Evolutionary conservation across 2,888 invertebrate species (phyloP).

Genomic region (Calliopum simillimum): DNA sequence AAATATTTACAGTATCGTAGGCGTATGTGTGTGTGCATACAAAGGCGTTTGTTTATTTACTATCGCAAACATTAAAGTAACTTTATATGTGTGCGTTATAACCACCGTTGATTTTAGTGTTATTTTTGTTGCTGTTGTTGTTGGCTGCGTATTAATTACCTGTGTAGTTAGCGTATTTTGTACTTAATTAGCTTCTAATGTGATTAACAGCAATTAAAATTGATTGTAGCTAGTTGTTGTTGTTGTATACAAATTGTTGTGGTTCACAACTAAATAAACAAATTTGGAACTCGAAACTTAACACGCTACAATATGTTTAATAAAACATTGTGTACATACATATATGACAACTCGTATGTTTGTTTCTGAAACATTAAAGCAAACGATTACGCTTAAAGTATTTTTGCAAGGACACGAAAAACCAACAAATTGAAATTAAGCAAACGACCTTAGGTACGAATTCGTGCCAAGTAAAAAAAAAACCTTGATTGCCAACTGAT

Average conservation of each 20-base stretch:
- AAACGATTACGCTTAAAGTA: background rate
- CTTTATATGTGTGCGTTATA: no score
- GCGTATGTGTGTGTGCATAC: no score
- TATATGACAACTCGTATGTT: background rate
- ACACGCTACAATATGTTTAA: no score
- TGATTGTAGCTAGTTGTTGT: background rate
- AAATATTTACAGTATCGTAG: no score
- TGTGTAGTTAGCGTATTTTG: background rate
- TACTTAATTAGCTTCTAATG: slow-evolving; percentile 11
- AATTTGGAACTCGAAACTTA: no score
- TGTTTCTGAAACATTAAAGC: background rate
- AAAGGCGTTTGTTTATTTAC: no score
- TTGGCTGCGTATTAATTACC: background rate
- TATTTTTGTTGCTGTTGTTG: background rate
- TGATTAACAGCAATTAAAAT: slow-evolving; percentile 3
- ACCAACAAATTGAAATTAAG: background rate
- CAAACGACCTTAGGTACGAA: no score
- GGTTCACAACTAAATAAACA: background rate
- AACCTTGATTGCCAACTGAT: background rate
- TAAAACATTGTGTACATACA: background rate
- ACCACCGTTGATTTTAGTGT: no score
- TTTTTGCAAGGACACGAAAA: background rate
- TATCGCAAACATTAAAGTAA: no score
- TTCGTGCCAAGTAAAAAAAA: no score
- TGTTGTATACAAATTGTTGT: background rate